Conservation (phyloP, 2,888 invertebrate species). For the Megaustenia siamemsis region DNA sequence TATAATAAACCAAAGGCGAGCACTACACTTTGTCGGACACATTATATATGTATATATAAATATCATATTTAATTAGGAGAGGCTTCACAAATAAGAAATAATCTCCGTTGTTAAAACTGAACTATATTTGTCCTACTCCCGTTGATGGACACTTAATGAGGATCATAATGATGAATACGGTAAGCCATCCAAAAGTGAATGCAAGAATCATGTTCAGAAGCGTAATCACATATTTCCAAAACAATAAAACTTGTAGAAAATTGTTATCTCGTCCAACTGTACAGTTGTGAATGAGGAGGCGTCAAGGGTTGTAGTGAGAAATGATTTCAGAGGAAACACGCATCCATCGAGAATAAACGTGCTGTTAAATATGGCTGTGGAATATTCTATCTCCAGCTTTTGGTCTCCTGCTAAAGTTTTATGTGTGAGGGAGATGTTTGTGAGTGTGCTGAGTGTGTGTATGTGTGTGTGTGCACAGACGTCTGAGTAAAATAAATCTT, state of each 20-base stretch:
- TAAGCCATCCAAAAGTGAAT: neutral
- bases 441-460: constrained; percentile 22
- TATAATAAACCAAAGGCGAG: too few relatives aligned
- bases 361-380: constrained; percentile 17
- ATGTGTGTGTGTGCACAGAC: constrained; percentile 27
- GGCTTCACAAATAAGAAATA: too few relatives aligned
- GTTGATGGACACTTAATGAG: neutral
- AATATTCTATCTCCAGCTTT: constrained; percentile 26
- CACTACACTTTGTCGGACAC: too few relatives aligned
- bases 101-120: too few relatives aligned
- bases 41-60: too few relatives aligned
- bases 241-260: neutral
- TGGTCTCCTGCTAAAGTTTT: constrained; percentile 17
- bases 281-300: neutral
- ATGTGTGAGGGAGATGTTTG: constrained; percentile 1
- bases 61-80: too few relatives aligned
- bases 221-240: neutral
- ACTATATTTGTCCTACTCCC: neutral
- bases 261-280: neutral
- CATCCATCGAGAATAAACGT: constrained; percentile 24
- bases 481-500: constrained; percentile 42
- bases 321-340: neutral
- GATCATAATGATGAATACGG: neutral
- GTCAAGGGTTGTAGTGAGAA: neutral
- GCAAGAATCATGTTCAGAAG: neutral